Conservation (phyloP, 2,797 vertebrate genomes). For the Anabacerthia variegaticeps region DNA sequence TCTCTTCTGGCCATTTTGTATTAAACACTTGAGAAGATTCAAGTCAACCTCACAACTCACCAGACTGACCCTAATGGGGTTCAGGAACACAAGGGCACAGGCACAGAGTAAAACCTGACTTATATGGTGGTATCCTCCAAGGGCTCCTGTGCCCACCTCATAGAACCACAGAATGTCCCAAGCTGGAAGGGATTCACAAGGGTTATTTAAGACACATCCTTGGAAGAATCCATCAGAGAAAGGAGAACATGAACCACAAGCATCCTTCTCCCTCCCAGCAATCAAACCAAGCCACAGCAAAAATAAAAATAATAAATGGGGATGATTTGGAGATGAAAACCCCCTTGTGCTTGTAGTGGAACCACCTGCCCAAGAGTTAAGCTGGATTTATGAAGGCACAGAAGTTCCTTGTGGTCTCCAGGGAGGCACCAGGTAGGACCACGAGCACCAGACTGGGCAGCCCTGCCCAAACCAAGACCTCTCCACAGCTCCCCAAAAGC, state of each 20-base stretch:
- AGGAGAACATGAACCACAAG: background rate
- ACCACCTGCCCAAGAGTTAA: background rate
- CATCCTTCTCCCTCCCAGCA: background rate
- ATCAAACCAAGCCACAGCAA: background rate
- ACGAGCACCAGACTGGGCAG: background rate
- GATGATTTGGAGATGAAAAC: background rate
- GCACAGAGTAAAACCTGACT: rapidly evolving
- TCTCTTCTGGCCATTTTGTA: rapidly evolving
- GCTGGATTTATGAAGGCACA: background rate
- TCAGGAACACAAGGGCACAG: background rate
- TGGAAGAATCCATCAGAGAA: background rate
- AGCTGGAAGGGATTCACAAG: rapidly evolving
- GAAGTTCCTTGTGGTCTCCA: background rate
- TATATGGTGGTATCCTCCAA: rapidly evolving
- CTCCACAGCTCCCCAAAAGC: rapidly evolving
- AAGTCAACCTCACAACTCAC: background rate
- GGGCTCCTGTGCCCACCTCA: background rate
- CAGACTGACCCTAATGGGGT: rapidly evolving
- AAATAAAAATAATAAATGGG: background rate
- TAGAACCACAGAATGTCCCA: rapidly evolving
- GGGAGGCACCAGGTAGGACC: background rate
- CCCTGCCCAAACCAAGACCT: background rate
- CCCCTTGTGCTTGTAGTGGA: rapidly evolving
- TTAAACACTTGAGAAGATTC: background rate
- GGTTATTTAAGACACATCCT: background rate